Evolutionary conservation across 2,797 vertebrate species (phyloP).

Genomic region (Fratercula arctica): DNA sequence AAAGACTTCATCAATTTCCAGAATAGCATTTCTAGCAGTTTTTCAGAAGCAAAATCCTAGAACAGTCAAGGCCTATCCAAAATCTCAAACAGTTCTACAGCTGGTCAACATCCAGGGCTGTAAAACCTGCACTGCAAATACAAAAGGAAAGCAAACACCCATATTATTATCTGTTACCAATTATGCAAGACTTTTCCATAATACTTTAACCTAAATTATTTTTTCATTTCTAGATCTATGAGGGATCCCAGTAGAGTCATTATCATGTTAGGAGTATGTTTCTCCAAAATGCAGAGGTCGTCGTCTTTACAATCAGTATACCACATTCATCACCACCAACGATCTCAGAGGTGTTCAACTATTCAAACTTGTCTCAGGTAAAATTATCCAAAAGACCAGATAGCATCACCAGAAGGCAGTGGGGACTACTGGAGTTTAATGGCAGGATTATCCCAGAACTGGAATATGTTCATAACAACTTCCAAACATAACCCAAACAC

Average conservation of each 20-base stretch:
- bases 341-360: neutral
- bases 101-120: neutral
- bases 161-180: neutral
- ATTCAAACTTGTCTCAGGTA: neutral
- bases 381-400: neutral
- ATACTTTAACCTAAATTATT: neutral
- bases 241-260: neutral
- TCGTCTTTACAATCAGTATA: neutral
- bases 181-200: neutral
- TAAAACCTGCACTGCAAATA: neutral
- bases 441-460: neutral
- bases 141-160: neutral
- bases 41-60: neutral
- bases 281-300: neutral
- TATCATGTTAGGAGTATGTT: neutral
- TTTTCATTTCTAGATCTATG: neutral
- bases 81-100: neutral
- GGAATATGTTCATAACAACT: neutral
- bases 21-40: neutral
- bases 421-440: neutral
- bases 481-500: neutral
- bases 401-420: neutral
- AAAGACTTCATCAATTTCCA: neutral
- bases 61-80: neutral
- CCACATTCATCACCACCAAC: neutral